These are phyloP conservation scores for Cenopis cana DNA, from an alignment of 2,888 invertebrate genomes.

Conservation along the genomic window DNA sequence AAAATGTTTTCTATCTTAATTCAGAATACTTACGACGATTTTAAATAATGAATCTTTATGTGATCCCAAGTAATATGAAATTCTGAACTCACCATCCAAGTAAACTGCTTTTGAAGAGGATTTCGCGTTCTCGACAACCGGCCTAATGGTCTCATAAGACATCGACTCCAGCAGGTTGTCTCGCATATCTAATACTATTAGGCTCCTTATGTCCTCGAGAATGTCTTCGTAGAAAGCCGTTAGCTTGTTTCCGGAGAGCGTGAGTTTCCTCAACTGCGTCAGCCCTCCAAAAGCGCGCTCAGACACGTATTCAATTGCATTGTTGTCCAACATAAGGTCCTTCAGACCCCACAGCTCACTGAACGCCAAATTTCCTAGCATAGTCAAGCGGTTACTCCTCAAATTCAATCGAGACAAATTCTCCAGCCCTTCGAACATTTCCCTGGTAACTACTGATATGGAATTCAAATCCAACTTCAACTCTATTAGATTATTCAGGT, in stretches of 20 bases:
- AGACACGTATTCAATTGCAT: conserved; percentile 89
- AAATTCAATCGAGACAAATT: conserved; percentile 90
- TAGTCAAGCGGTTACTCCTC: conserved; percentile 89
- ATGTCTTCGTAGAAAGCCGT: conserved; percentile 89
- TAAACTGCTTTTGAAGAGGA: conserved; percentile 89
- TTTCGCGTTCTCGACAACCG: conserved; percentile 90
- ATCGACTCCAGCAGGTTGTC: conserved; percentile 91
- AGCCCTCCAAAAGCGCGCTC: conserved; percentile 91
- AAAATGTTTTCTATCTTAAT: conserved; percentile 29
- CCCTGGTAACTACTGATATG: conserved; percentile 90
- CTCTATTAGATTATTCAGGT: conserved; percentile 89
- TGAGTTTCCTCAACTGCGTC: conserved; percentile 88
- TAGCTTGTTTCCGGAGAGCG: conserved; percentile 90
- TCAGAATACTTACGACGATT: conserved; percentile 25
- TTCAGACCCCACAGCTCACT: conserved; percentile 90
- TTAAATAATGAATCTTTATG: not conserved
- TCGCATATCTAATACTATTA: conserved; percentile 90
- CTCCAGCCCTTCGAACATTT: conserved; percentile 90
- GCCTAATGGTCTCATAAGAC: conserved; percentile 89
- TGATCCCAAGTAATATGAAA: conserved; percentile 10
- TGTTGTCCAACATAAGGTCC: conserved; percentile 89
- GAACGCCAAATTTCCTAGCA: conserved; percentile 92
- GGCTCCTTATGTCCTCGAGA: conserved; percentile 88
- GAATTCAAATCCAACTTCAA: conserved; percentile 92
- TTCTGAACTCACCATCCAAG: conserved; percentile 89